Conservation (phyloP, 2,888 invertebrate species). For the Clitarchus hookeri region DNA sequence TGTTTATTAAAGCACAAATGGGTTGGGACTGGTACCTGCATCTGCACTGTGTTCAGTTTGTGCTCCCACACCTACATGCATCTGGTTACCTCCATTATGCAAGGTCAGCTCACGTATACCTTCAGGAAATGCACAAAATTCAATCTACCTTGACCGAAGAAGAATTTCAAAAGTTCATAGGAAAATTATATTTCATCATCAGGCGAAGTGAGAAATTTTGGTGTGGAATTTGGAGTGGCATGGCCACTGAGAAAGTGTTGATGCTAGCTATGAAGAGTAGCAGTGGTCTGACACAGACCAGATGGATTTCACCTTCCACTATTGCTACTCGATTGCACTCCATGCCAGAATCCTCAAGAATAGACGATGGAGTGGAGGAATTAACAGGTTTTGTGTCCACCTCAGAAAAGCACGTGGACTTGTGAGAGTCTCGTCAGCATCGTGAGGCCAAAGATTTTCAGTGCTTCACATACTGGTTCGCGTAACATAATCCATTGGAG, state of each 20-base stretch:
- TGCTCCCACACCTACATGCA: not conserved
- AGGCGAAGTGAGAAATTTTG: constrained; percentile 11
- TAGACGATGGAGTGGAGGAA: constrained; percentile 5
- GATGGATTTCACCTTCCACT: not conserved
- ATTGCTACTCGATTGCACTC: not conserved
- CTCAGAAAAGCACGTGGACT: constrained; percentile 3
- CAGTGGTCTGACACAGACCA: not conserved
- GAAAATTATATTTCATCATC: not conserved
- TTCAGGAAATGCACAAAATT: not conserved
- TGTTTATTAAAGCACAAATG: not conserved
- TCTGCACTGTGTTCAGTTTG: constrained; percentile 1
- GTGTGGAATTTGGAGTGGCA: not conserved
- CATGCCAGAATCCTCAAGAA: not conserved
- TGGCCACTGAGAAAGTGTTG: not conserved
- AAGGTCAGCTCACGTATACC: not conserved
- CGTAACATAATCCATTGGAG: not conserved
- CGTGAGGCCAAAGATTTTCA: not conserved
- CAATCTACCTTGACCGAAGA: not conserved
- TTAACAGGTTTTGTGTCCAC: not conserved
- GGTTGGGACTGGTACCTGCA: not conserved
- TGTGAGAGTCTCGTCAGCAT: not conserved
- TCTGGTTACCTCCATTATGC: not conserved
- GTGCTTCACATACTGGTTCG: not conserved
- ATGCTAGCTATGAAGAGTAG: not conserved
- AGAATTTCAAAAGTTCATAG: not conserved